Base-by-base conservation (phyloP, 2,797 vertebrate species). In the Dendrocincla fuliginosa region DNA sequence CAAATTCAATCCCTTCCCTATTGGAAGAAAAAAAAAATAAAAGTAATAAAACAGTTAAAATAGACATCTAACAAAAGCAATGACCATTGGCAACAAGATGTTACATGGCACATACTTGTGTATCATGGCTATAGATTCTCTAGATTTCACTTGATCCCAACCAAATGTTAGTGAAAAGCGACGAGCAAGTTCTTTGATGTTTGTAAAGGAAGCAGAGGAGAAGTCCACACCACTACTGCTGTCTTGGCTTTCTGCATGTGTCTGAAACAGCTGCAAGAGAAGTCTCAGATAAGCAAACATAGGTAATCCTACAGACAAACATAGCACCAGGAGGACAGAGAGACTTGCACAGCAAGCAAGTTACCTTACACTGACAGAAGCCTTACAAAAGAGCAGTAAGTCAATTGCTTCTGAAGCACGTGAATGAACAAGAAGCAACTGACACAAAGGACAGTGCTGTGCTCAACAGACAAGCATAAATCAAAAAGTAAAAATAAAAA, bases 1-100 rank as follows among this genome's bases (percentile, higher is more conserved):
- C 99, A 95, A 99, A 99, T 93, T 99, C 98, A 56, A 99, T 98
- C 64, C 99, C 98, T 59, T 98, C 98, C 97, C 99, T 99, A 84
- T 92, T 69, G 68, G 30, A 91, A 84, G 28, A 71, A 27, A 32
- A 23, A 68, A 32, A 53, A 81, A 11, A 74, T 44, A 7, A 87
- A 52, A 60, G 55, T 59, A 74, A 75, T 74, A 77, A 64, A 82
- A 67, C 52, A 82, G 41, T 49, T 64, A 25, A 65, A 87, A 65
- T 11, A 56, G 37, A 77, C 33, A 86, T 53, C 28, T 22, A 50
- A 65, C 14, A 65, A 78, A 90, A 73, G 37, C 64, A 87, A 63
- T 52, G 55, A 50, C 39, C 19, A 42, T 1, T 7, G 77, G 65
- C 22, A 73, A 76, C 12, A 28, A 11, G n/a, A 69, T 23, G 37